Conservation (phyloP, 2,113 vertebrate genomes). For the Hiodon tergisus region DNA sequence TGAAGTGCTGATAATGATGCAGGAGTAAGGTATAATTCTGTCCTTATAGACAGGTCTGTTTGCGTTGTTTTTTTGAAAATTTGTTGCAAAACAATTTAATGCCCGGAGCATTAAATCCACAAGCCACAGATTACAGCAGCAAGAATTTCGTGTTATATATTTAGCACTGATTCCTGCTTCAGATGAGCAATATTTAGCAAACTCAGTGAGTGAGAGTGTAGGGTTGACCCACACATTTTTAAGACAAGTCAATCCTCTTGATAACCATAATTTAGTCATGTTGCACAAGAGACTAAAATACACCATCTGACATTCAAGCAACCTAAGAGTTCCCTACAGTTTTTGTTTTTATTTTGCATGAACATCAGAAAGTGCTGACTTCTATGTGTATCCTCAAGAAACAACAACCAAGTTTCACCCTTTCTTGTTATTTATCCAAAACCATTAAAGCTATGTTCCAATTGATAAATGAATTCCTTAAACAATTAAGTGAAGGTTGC, state of each 20-base stretch:
- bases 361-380: too few relatives aligned
- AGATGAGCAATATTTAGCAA: slow-evolving; percentile 23
- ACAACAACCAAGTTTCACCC: background rate
- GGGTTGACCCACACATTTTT: slow-evolving; percentile 26
- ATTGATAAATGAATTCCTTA: slow-evolving; percentile 31
- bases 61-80: slow-evolving; percentile 16
- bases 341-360: slow-evolving; percentile 15
- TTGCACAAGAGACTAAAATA: slow-evolving; percentile 30
- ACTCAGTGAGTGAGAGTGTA: slow-evolving; percentile 13
- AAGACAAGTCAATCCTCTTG: slow-evolving; percentile 25
- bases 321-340: too few relatives aligned
- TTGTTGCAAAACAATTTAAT: slow-evolving; percentile 18
- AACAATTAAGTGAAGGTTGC: slow-evolving; percentile 28
- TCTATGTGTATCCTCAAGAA: too few relatives aligned
- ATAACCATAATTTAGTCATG: slow-evolving; percentile 34
- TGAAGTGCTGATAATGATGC: slow-evolving; percentile 16
- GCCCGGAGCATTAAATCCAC: slow-evolving; percentile 23
- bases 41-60: slow-evolving; percentile 15
- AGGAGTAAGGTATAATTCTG: slow-evolving; percentile 30
- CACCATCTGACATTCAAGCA: slow-evolving; percentile 24
- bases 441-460: slow-evolving; percentile 21
- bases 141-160: slow-evolving; percentile 16
- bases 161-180: slow-evolving; percentile 27
- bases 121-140: slow-evolving; percentile 18
- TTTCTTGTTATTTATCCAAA: slow-evolving; percentile 21